Percentiles rank a stretch among this genome's conserved stretches.
These are phyloP conservation scores for Embidobia sp. DNA, from an alignment of 2,888 invertebrate genomes.

Conservation along the genomic window DNA sequence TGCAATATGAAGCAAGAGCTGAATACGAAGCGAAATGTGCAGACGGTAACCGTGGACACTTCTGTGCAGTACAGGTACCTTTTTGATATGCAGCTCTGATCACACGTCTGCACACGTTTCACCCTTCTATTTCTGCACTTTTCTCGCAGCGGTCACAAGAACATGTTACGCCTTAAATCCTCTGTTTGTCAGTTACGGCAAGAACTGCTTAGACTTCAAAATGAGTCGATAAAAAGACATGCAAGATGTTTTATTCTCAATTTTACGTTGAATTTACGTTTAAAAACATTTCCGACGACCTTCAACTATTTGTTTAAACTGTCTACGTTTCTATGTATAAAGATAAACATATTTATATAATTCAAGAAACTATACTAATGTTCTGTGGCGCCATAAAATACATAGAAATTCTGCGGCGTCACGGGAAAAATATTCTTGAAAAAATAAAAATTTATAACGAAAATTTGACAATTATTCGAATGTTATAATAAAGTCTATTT, in stretches of 20 bases:
- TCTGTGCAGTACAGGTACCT: conserved; percentile 20
- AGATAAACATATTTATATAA: too few species aligned
- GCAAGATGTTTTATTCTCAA: neutral
- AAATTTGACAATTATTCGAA: too few species aligned
- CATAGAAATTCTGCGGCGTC: too few species aligned
- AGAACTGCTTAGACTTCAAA: conserved; percentile 31
- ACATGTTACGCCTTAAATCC: conserved; percentile 55
- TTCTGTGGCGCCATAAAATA: too few species aligned
- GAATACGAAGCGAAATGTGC: conserved; percentile 62
- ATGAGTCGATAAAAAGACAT: conserved; percentile 5
- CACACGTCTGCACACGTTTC: conserved; percentile 41
- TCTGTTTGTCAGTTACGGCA: conserved; percentile 44
- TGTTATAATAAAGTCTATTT: too few species aligned
- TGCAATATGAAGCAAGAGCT: conserved; percentile 56
- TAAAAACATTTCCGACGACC: too few species aligned
- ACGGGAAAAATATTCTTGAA: too few species aligned
- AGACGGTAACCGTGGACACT: conserved; percentile 33
- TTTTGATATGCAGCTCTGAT: conserved; percentile 61
- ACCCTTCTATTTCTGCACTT: conserved; percentile 45
- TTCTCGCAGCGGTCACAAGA: conserved; percentile 24
- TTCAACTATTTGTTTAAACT: too few species aligned
- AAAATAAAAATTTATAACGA: too few species aligned
- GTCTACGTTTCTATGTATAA: too few species aligned
- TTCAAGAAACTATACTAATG: too few species aligned
- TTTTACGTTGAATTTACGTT: too few species aligned